phyloP scores from a whole-genome alignment of 92 coral and sea anemone genomes.

The Epizoanthus scotinus region DNA sequence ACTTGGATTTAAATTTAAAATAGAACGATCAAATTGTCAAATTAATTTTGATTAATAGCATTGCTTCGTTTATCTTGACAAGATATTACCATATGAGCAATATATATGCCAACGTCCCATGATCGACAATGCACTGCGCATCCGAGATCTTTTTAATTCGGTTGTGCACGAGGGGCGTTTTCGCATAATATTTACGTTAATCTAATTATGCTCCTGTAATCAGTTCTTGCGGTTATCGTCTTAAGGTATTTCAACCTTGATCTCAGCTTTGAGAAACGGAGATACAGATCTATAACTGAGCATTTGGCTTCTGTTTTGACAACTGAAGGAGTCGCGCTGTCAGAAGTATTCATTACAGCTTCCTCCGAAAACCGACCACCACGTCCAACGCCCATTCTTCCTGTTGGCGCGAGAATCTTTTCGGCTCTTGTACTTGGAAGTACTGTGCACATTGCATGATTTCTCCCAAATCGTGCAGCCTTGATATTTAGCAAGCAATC shows the following conservation, averaged over 20 bases:
- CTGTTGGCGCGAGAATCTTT: no score
- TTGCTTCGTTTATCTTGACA: neutral
- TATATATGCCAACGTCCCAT: neutral
- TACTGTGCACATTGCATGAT: no score
- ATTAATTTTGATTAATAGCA: neutral
- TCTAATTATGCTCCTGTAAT: neutral
- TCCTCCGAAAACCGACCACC: no score
- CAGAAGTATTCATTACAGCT: no score
- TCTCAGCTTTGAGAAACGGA: no score
- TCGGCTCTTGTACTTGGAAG: no score
- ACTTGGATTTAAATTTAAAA: neutral
- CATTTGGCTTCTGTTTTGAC: no score
- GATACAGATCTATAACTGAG: no score
- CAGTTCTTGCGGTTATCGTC: no score
- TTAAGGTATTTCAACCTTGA: no score
- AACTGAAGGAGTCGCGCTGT: no score
- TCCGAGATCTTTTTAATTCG: neutral
- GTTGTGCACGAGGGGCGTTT: neutral
- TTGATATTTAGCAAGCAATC: neutral
- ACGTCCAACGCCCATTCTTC: no score
- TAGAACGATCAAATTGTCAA: neutral
- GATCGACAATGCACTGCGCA: neutral
- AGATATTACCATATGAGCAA: neutral
- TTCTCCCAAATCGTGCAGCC: neutral
- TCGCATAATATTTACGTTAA: neutral